phyloP scores from a whole-genome alignment of 2,888 invertebrate genomes.

The Meliscaeva auricollis region DNA sequence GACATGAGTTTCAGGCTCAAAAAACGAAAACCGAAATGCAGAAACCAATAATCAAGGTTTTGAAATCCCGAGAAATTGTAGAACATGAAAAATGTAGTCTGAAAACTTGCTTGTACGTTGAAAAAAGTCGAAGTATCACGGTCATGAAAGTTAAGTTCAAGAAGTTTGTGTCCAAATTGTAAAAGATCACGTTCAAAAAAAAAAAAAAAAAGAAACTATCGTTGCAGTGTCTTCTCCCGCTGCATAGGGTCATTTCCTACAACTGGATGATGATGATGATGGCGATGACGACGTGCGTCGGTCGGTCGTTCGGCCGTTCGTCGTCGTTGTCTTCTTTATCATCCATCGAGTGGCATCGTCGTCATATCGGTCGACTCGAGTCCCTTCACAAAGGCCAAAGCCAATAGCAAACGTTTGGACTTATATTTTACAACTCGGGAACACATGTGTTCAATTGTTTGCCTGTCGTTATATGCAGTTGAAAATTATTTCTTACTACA shows the following conservation, averaged over 20 bases:
- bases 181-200: not conserved
- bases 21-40: no score
- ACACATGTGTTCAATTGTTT: constrained; percentile 73
- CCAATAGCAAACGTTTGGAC: constrained; percentile 37
- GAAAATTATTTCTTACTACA: constrained; percentile 63
- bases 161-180: constrained; percentile 34
- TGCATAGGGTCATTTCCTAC: constrained; percentile 67
- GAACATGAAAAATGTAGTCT: no score
- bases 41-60: no score
- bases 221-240: constrained; percentile 48
- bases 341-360: constrained; percentile 14
- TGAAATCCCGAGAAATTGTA: no score
- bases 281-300: constrained; percentile 21
- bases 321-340: constrained; percentile 22
- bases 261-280: constrained; percentile 34
- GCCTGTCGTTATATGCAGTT: constrained; percentile 62
- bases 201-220: constrained; percentile 11
- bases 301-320: constrained; percentile 41
- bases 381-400: not conserved
- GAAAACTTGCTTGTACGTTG: no score
- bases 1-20: no score
- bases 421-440: constrained; percentile 69
- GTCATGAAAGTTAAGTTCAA: not conserved
- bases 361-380: not conserved
- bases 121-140: no score